Conservation (phyloP, 2,888 invertebrate genomes). For the Germaria angustata region DNA sequence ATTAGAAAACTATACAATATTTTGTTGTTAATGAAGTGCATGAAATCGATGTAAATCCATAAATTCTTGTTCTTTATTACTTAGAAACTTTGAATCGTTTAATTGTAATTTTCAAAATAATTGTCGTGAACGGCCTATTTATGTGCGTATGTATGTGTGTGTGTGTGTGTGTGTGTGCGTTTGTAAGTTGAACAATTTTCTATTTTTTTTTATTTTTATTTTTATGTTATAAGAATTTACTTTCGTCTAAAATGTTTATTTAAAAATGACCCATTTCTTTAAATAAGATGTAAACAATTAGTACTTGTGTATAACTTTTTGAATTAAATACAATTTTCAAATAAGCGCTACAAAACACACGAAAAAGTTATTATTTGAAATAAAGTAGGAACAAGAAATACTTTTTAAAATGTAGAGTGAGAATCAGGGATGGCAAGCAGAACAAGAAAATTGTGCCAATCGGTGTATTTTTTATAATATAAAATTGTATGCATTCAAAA, state of each 20-base stretch:
- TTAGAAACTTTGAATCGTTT: neutral
- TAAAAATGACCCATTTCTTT: conserved; percentile 32
- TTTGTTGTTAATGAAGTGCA: conserved; percentile 27
- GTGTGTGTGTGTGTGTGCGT: neutral
- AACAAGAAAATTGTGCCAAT: neutral
- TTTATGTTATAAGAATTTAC: too few species aligned
- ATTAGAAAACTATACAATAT: conserved; percentile 15
- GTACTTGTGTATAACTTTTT: neutral
- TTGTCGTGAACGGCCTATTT: conserved; percentile 37
- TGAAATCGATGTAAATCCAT: conserved; percentile 34
- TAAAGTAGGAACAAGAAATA: neutral
- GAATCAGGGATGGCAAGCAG: neutral
- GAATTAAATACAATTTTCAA: neutral
- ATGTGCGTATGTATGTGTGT: neutral
- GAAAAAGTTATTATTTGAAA: conserved; percentile 4
- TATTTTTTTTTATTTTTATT: too few species aligned
- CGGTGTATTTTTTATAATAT: too few species aligned
- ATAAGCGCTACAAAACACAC: neutral
- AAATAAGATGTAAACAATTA: conserved; percentile 17
- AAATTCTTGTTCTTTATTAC: neutral
- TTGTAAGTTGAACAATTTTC: neutral
- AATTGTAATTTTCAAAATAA: conserved; percentile 10
- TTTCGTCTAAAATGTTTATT: conserved; percentile 6
- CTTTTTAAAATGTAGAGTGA: neutral
- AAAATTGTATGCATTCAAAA: too few species aligned